These are phyloP conservation scores for Archocentrus centrarchus DNA, from an alignment of 2,113 vertebrate genomes.

Conservation along the genomic window DNA sequence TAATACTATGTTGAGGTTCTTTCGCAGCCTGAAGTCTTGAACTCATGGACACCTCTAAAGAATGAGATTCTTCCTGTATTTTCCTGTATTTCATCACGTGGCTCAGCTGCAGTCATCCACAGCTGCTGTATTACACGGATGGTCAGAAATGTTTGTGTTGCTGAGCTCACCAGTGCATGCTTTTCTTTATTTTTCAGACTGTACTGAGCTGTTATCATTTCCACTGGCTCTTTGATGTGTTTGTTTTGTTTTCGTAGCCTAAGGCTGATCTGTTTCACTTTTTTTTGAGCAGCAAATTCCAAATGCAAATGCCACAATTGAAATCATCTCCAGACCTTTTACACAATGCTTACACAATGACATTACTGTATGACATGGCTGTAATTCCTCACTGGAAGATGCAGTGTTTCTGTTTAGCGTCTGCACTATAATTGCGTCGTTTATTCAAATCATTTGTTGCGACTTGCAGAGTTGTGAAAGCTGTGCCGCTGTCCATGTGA, in stretches of 20 bases:
- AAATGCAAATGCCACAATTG: neutral
- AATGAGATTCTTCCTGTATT: neutral
- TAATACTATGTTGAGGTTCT: neutral
- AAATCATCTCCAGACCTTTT: neutral
- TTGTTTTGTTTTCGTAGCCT: neutral
- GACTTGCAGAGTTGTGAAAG: neutral
- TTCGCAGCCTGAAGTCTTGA: neutral
- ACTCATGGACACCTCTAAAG: neutral
- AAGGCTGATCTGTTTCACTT: neutral
- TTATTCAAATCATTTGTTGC: conserved; percentile 9
- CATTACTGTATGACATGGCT: neutral
- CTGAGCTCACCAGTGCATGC: neutral
- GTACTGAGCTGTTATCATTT: neutral
- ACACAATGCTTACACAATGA: neutral
- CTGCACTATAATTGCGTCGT: neutral
- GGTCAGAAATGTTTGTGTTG: neutral
- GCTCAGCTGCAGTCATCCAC: neutral
- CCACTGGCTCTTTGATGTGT: neutral
- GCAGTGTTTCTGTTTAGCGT: neutral
- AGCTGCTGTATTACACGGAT: too few species aligned
- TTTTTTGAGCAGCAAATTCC: neutral
- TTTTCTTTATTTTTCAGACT: neutral
- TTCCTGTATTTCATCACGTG: neutral
- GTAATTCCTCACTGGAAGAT: neutral
- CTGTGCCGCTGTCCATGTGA: neutral